These are phyloP conservation scores for Synanthedon formicaeformis DNA, from an alignment of 2,888 invertebrate species.

Conservation along the genomic window DNA sequence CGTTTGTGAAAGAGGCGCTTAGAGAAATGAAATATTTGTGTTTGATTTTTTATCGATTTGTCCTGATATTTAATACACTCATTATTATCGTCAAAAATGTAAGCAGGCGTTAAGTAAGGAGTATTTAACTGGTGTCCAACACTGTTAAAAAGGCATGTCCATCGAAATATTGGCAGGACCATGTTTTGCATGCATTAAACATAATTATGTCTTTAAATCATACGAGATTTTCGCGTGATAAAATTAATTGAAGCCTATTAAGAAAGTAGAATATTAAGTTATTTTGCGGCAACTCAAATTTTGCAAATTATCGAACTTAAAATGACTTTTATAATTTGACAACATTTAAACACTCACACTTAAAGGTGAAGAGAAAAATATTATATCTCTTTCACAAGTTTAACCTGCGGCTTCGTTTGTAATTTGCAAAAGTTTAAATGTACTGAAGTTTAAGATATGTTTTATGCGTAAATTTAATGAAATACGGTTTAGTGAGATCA, in stretches of 20 bases:
- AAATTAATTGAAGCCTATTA: background rate
- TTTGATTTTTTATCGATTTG: too few species aligned
- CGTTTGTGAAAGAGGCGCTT: too few species aligned
- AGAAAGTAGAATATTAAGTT: background rate
- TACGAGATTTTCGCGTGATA: slow-evolving; percentile 3
- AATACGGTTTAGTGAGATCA: too few species aligned
- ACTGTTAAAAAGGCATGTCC: slow-evolving; percentile 10
- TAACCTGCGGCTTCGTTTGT: too few species aligned
- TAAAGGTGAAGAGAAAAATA: background rate
- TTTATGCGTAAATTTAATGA: too few species aligned
- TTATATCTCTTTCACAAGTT: background rate
- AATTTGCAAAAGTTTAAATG: too few species aligned
- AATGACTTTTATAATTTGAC: background rate
- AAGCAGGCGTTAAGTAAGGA: slow-evolving; percentile 33
- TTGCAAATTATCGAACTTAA: background rate
- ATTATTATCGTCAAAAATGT: slow-evolving; percentile 24
- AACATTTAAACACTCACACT: background rate
- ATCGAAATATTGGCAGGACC: slow-evolving; percentile 18
- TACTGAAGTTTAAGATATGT: too few species aligned
- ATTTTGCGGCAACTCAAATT: background rate
- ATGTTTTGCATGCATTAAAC: slow-evolving; percentile 8
- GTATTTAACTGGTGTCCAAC: slow-evolving; percentile 6
- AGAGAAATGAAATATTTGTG: too few species aligned
- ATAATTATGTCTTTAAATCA: slow-evolving; percentile 20
- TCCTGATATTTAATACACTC: too few species aligned